Conservation (phyloP, 2,888 invertebrate genomes). For the Agrotis puta region DNA sequence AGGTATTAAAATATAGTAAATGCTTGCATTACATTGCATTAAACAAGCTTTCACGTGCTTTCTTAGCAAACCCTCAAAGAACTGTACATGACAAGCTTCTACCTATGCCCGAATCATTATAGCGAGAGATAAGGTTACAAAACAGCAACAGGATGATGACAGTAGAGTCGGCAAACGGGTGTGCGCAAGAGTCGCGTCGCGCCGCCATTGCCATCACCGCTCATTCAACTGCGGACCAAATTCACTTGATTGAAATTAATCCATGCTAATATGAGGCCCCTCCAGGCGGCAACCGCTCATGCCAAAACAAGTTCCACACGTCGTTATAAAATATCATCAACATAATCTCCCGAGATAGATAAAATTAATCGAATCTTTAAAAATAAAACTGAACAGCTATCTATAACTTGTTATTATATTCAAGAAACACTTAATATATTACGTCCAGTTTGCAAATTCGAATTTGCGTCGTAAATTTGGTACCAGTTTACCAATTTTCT, state of each 20-base stretch:
- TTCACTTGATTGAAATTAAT: slow-evolving; percentile 82
- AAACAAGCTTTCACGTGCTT: too few species aligned
- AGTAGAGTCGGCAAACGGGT: slow-evolving; percentile 50
- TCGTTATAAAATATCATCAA: slow-evolving; percentile 69
- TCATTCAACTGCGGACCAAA: slow-evolving; percentile 74
- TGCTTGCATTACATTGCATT: too few species aligned
- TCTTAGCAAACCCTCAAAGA: not conserved
- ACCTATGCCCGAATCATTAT: slow-evolving; percentile 4
- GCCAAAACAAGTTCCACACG: slow-evolving; percentile 72
- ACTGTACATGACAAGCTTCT: not conserved
- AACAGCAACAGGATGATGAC: slow-evolving; percentile 41
- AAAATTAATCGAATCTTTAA: slow-evolving; percentile 54
- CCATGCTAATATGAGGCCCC: slow-evolving; percentile 84
- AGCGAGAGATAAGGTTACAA: slow-evolving; percentile 27
- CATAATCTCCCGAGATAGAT: slow-evolving; percentile 57
- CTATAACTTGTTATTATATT: slow-evolving; percentile 38
- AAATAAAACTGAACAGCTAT: slow-evolving; percentile 41
- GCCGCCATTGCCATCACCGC: slow-evolving; percentile 58
- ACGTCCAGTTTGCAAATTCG: slow-evolving; percentile 29
- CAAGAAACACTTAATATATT: slow-evolving; percentile 30
- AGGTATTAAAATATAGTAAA: not conserved
- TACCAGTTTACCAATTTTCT: slow-evolving; percentile 17
- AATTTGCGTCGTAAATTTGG: slow-evolving; percentile 26
- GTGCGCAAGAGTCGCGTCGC: slow-evolving; percentile 49
- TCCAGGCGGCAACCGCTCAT: slow-evolving; percentile 74